Conservation (phyloP, 2,113 vertebrate species). For the Hippocampus guttulatus region DNA sequence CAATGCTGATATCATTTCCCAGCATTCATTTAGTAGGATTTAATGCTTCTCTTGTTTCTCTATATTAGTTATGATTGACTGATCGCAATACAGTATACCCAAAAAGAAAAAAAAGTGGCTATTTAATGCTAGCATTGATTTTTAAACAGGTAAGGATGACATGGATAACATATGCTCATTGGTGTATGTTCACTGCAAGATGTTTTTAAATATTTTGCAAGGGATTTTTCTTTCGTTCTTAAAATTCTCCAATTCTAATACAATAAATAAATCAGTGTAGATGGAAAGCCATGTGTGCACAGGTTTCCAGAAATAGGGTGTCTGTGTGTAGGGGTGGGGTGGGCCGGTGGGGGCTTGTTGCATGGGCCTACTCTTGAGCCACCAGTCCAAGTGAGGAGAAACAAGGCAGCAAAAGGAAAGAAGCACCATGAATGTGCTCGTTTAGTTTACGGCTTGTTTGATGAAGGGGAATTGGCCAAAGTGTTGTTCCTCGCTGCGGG, state of each 20-base stretch:
- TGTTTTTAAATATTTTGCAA: too few species aligned
- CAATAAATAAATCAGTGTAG: neutral
- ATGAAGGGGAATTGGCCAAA: conserved; percentile 72
- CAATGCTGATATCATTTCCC: neutral
- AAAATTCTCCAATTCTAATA: too few species aligned
- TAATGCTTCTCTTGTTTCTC: too few species aligned
- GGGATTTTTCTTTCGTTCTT: neutral
- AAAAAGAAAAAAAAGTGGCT: too few species aligned
- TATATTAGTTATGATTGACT: too few species aligned
- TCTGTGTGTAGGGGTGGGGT: neutral
- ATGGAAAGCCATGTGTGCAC: neutral
- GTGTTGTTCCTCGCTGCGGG: conserved; percentile 83
- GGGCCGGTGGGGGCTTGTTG: neutral
- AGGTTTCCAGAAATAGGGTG: conserved; percentile 18
- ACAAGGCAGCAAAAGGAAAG: conserved; percentile 68
- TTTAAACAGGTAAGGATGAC: neutral
- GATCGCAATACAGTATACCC: too few species aligned
- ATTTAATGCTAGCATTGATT: too few species aligned
- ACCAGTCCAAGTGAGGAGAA: conserved; percentile 67
- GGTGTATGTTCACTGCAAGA: too few species aligned
- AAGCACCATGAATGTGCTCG: conserved; percentile 66
- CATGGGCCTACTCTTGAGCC: conserved; percentile 35
- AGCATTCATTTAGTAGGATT: neutral
- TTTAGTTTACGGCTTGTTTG: conserved; percentile 76
- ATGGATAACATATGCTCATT: neutral